Percentiles rank a stretch among this genome's conserved stretches.
These are phyloP conservation scores for Drosophila borborema DNA, from an alignment of 2,888 invertebrate species.

Conservation along the genomic window DNA sequence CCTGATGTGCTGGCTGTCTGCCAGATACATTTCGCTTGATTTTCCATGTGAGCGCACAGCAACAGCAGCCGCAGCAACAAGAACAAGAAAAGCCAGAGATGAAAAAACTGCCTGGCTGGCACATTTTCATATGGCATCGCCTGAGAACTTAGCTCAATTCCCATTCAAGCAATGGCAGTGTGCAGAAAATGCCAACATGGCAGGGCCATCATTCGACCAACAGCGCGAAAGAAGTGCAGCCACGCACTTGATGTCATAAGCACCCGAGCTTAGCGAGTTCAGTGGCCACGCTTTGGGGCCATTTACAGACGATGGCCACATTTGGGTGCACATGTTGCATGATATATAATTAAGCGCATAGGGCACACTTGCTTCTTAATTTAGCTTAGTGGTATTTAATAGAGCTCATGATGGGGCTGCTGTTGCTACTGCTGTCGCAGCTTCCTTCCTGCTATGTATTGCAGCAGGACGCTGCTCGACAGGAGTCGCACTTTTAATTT, in stretches of 20 bases:
- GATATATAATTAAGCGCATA: slow-evolving; percentile 31
- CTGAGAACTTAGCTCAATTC: slow-evolving; percentile 51
- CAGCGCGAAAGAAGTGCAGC: slow-evolving; percentile 57
- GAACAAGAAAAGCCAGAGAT: slow-evolving; percentile 19
- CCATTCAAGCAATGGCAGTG: slow-evolving; percentile 25
- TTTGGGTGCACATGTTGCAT: slow-evolving; percentile 62
- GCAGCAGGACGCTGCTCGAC: slow-evolving; percentile 35
- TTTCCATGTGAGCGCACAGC: slow-evolving; percentile 69
- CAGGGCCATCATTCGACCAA: slow-evolving; percentile 41
- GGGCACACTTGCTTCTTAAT: slow-evolving; percentile 43
- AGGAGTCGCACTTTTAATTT: slow-evolving; percentile 29
- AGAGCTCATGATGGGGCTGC: not conserved
- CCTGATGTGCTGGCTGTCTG: slow-evolving; percentile 66
- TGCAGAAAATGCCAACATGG: slow-evolving; percentile 17
- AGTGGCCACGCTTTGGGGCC: slow-evolving; percentile 45
- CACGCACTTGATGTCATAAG: slow-evolving; percentile 57
- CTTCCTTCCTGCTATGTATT: slow-evolving; percentile 33
- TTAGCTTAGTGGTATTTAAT: slow-evolving; percentile 42
- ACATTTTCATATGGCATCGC: slow-evolving; percentile 56
- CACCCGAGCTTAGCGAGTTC: slow-evolving; percentile 37
- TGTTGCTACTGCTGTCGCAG: slow-evolving; percentile 8
- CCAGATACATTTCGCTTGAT: slow-evolving; percentile 76
- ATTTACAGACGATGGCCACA: slow-evolving; percentile 42
- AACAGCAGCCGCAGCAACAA: slow-evolving; percentile 2
- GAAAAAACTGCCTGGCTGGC: slow-evolving; percentile 60